Base-by-base conservation (phyloP, 2,113 vertebrate species). In the Stigmatopora nigra region DNA sequence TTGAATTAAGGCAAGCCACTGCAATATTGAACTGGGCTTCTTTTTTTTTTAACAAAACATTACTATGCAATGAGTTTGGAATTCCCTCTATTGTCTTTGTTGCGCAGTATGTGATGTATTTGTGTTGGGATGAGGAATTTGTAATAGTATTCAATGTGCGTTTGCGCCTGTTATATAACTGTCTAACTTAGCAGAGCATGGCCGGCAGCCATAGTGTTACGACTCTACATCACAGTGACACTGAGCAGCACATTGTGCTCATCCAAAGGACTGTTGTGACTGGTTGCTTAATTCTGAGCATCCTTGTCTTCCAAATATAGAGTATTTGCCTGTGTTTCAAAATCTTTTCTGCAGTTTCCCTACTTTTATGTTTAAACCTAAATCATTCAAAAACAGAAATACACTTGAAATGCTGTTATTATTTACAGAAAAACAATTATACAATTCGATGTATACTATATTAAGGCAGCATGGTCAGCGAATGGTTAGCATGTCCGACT, bases 151-250 rank as follows among this genome's bases (percentile, higher is more conserved):
- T 16, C 22, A 45, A 3, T 7, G 25, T 58, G 14, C 13, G 11
- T 63, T 11, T 11, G 22, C 58, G 11, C 25, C 7, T 20, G n/a
- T 83, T 82, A 81, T 61, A 25, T 78, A 79, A 84, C 74, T 61
- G 55, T 81, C 62, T 35, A 70, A 76, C 83, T 83, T 71, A 72
- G 31, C 65, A 71, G 77, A 73, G 65, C 52, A 64, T 67, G 22
- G 69, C 73, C 63, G 38, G 46, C 41, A 68, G 73, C 49, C 60
- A 70, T 52, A 36, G 14, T 57, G 46, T 63, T 69, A 55, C 48
- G 57, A 63, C 63, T 64, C 64, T 14, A 69, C 73, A 66, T 66
- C 53, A 68, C 67, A 55, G 17, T 73, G 73, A 79, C 52, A 60
- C 45, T 49, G 69, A 65, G 8, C 72, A 67, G 69, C 65, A 60